A percentile compares a stretch with the other conserved stretches of the same genome.
These are phyloP conservation scores for Dexiosoma caninum DNA, from an alignment of 2,888 invertebrate genomes.

Conservation along the genomic window DNA sequence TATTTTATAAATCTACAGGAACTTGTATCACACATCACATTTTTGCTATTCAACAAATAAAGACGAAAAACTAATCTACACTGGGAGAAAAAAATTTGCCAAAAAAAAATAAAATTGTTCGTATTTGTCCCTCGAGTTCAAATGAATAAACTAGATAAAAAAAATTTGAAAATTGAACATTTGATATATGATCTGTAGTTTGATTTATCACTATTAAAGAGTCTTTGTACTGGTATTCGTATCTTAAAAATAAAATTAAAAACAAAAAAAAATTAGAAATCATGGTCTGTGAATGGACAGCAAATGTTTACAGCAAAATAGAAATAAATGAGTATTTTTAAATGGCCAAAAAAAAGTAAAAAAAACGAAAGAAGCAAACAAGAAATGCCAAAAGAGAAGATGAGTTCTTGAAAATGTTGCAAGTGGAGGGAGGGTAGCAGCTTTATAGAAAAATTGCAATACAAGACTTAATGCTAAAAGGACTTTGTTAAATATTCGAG, in stretches of 20 bases:
- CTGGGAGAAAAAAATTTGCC: background rate
- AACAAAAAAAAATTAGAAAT: too few relatives aligned
- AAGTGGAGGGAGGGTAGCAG: too few relatives aligned
- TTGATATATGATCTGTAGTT: slow-evolving; percentile 41
- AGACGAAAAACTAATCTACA: slow-evolving; percentile 14
- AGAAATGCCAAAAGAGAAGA: too few relatives aligned
- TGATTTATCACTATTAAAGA: slow-evolving; percentile 33
- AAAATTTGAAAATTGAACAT: background rate
- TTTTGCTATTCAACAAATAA: slow-evolving; percentile 2
- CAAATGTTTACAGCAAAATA: background rate
- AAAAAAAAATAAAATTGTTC: background rate
- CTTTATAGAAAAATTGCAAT: too few relatives aligned
- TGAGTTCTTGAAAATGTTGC: too few relatives aligned
- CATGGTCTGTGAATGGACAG: background rate
- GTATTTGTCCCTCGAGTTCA: background rate
- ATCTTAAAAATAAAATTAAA: too few relatives aligned
- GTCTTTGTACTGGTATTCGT: slow-evolving; percentile 1
- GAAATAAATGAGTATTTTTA: slow-evolving; percentile 3
- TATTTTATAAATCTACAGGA: slow-evolving; percentile 56
- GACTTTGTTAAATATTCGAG: too few relatives aligned
- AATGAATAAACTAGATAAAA: background rate
- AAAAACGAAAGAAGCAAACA: background rate
- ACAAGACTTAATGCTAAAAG: too few relatives aligned
- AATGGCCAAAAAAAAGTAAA: background rate
- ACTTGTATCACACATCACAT: slow-evolving; percentile 48